These are phyloP conservation scores for Scaptomyza flava DNA, from an alignment of 2,888 invertebrate genomes.

Conservation along the genomic window DNA sequence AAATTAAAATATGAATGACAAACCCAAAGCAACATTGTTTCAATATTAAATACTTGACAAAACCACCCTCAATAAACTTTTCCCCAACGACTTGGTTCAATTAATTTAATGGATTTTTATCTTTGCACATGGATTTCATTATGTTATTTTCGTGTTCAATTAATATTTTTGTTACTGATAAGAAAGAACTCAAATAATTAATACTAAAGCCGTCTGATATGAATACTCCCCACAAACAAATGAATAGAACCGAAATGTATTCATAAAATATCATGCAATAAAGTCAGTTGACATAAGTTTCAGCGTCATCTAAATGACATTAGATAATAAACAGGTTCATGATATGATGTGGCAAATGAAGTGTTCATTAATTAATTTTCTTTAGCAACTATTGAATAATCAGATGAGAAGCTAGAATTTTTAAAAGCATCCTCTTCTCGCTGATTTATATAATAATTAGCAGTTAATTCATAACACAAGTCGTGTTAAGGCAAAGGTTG, in stretches of 20 bases:
- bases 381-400: background rate
- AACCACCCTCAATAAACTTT: background rate
- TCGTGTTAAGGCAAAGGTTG: conserved; percentile 31
- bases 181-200: conserved; percentile 10
- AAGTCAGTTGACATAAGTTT: conserved; percentile 4
- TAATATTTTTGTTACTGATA: conserved; percentile 1
- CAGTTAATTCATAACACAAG: conserved; percentile 7
- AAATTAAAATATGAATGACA: background rate
- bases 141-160: conserved; percentile 16
- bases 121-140: conserved; percentile 29
- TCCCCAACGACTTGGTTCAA: conserved; percentile 4
- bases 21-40: background rate
- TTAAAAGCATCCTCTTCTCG: background rate
- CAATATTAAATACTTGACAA: conserved; percentile 8
- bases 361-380: background rate
- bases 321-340: conserved; percentile 23
- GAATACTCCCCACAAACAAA: background rate
- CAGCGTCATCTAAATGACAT: conserved; percentile 24
- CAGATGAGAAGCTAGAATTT: background rate
- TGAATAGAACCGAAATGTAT: conserved; percentile 22
- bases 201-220: background rate
- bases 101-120: conserved; percentile 34
- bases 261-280: conserved; percentile 3
- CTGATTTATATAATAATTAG: conserved; percentile 1
- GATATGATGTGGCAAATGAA: background rate